These are phyloP conservation scores for Neoarius graeffei DNA, from an alignment of 2,113 vertebrate genomes.

Conservation along the genomic window DNA sequence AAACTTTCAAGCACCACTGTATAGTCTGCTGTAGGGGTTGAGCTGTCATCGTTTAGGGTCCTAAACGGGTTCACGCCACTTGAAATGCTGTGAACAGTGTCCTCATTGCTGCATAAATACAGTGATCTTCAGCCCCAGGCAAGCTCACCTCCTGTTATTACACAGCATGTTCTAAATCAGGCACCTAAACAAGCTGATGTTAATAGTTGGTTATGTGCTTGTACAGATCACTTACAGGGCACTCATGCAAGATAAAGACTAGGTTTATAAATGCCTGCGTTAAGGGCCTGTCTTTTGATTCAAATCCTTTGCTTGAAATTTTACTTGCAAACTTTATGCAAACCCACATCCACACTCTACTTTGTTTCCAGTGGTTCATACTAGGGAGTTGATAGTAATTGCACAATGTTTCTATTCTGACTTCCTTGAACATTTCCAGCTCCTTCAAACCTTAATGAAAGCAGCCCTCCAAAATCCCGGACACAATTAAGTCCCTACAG, in stretches of 20 bases:
- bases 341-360: background rate
- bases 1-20: too few relatives aligned
- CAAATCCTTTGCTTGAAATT: background rate
- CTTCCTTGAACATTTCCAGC: constrained; percentile 54
- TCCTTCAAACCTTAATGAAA: constrained; percentile 63
- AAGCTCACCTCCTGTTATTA: constrained; percentile 3
- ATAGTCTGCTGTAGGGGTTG: constrained; percentile 8
- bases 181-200: background rate
- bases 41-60: constrained; percentile 13
- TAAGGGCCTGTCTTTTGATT: background rate
- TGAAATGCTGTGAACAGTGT: constrained; percentile 20
- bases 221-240: background rate
- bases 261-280: background rate
- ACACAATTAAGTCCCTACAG: constrained; percentile 60
- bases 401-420: constrained; percentile 19
- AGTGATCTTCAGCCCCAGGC: constrained; percentile 23
- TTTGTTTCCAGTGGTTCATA: background rate
- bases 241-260: background rate
- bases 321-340: background rate
- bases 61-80: background rate
- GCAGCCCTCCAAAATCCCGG: constrained; percentile 52
- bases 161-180: constrained; percentile 9
- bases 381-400: background rate
- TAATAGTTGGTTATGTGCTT: background rate
- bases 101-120: constrained; percentile 33